These are phyloP conservation scores for Microctonus aethiopoides DNA, from an alignment of 2,888 invertebrate species.

Conservation along the genomic window DNA sequence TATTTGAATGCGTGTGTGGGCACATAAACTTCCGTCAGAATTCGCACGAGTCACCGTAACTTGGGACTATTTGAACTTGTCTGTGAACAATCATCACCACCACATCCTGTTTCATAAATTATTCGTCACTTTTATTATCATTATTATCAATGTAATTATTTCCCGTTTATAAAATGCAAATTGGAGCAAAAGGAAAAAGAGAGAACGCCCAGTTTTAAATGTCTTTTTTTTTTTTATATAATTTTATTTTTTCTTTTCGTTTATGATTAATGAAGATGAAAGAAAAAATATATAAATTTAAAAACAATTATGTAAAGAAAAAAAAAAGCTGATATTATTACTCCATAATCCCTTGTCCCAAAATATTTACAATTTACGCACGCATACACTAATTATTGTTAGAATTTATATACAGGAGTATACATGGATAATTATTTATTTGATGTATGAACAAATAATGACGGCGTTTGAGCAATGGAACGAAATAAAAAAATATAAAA, in stretches of 20 bases:
- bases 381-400: not conserved
- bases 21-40: constrained; percentile 32
- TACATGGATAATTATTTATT: no score
- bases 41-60: constrained; percentile 9
- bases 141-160: not conserved
- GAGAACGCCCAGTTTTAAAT: not conserved
- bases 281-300: not conserved
- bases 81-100: constrained; percentile 8
- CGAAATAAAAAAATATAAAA: not conserved
- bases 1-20: constrained; percentile 30
- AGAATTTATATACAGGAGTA: no score
- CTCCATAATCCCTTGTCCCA: constrained; percentile 17
- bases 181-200: not conserved
- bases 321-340: not conserved
- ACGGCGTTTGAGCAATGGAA: not conserved
- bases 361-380: not conserved
- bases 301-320: not conserved
- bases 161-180: not conserved
- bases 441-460: no score
- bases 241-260: not conserved
- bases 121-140: not conserved
- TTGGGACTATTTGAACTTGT: not conserved
- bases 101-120: constrained; percentile 7
- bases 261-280: not conserved
- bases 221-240: not conserved